Base-by-base conservation (phyloP, 1,140 invertebrate genomes). In the Drosophila miranda region DNA sequence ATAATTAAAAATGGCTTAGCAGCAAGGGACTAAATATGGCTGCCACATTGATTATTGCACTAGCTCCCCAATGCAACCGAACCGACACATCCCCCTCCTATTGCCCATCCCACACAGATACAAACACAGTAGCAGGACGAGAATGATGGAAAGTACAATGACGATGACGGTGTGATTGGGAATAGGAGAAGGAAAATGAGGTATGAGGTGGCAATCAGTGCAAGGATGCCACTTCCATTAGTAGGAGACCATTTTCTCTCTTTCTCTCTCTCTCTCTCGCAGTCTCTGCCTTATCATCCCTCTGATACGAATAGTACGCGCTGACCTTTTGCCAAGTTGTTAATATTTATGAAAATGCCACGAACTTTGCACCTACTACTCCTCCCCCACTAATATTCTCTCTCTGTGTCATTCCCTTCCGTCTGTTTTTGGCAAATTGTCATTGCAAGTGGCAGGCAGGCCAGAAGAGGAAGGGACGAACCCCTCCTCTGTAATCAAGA, bases 271-370 rank as follows among this genome's bases (percentile, higher is more conserved):
- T 16, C 23, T 11, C 49, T 52, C 9, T 23, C 3, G 6, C 50
- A 14, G 30, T 9, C 30, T 11, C 30, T 9, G 9, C 3, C 30
- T 11, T 34, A 3, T 34, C 30, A 34, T 3, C 30, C 30, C 30
- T 3, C 11, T 11, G 34, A 38, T 38, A 5, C 11, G 34, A 38
- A 11, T 13, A 23, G 49, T 44, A 11, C 23, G 30, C 28, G 54
- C 70, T 75, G 73, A 75, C 71, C 73, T 75, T 75, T 75, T 64
- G 58, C 41, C 62, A 68, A 59, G 55, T 51, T 75, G 72, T 75
- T 75, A 75, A 75, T 75, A 75, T 75, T 75, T 75, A 75, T 75
- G 73, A 75, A 75, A 75, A 75, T 75, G 71, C 62, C 73, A 75
- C 70, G 59, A 74, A 63, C 70, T 74, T 74, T 71, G 58, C 73